Base-by-base conservation (phyloP, 1,140 invertebrate genomes). In the Yoshiicerus persimilis region DNA sequence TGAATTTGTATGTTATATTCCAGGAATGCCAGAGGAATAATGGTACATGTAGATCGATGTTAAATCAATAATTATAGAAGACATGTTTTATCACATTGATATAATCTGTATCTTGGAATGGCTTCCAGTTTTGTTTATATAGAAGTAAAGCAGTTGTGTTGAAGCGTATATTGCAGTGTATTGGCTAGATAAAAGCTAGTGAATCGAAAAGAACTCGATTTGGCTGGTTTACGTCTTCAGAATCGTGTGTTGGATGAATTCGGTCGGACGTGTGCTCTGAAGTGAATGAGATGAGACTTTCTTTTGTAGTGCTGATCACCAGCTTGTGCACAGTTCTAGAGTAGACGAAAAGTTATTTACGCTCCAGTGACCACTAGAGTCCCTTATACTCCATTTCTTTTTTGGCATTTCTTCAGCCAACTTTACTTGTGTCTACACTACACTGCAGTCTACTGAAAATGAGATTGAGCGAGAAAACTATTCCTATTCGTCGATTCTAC, bases 211-310 rank as follows among this genome's bases (percentile, higher is more conserved):
- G 66, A 30, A 80, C 38, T 80, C 30, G 75, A 80, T 80, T 56
- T 80, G 75, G 75, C 32, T 80, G 75, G 13, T 32, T 77, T 77
- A 23, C 32, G 5, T 23, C 64, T 30, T 77, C 36, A 16, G 70
- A 27, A 30, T 77, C 13, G 30, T 36, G 30, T 77, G 70, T 32
- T 36, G 30, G 70, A 77, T 32, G 27, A 16, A 70, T 70, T 70
- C 66, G 25, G 25, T 80, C 38, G 75, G 32, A 80, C n/a, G 75
- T 80, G 75, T 36, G 30, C 38, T 80, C 32, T 38, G 75, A 80
- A 80, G 30, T 80, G 75, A 80, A 80, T 36, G 75, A 80, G 75
- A 80, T n/a, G 64, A 80, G 75, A 80, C 75, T 80, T 80, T 80
- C 75, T 80, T 80, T 80, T 36, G 5, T 38, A 13, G 30, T 36